Evolutionary conservation across 2,113 vertebrate genomes (phyloP), one percentile per base, ranked within the genome.

Genomic region (Mustela lutreola): DNA sequence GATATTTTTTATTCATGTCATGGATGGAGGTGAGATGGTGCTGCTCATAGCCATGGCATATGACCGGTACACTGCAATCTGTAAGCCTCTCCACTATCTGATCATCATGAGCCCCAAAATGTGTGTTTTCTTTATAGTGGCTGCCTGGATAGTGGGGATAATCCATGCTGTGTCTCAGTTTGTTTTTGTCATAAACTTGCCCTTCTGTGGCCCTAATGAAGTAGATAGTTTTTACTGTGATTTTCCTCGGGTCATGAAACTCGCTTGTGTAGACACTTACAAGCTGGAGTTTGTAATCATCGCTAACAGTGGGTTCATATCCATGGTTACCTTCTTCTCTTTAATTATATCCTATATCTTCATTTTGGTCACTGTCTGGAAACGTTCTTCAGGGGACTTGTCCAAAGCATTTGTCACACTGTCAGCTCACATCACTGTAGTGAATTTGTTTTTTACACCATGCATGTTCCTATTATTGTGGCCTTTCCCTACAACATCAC

Each of bases 321-420:
- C 5, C 3, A 39, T 93, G 85, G 63, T 12, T 0, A 95, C 87
- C 3, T 91, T 97, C 82, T 95, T 96, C 0, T 96, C 28, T n/a
- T 95, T 9, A 63, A 63, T 63, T 63, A 63, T 14, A 97, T 96
- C 93, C 24, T 95, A 88, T 11, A 85, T 83, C 50, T 92, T 94
- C 48, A 97, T 98, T 36, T 76, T 98, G 45, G n/a, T 50, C 24
- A 94, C 36, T 18, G 48, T 98, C 75, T 97, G 90, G 70, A 95
- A 82, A 12, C 22, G 5, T 71, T 97, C 95, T 48, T 62, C 80
- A 19, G 92, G 93, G 5, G 87, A 97, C 5, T 95, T 97, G 11
- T 85, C 78, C n/a, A 97, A 97, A 56, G 81, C 93, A n/a, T 96
- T 93, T 36, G 87, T 95, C 62, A 97, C 89, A 0, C n/a, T 93